Evolutionary conservation across 2,888 invertebrate genomes (phyloP), one percentile per base, ranked within the genome.

Genomic region (Acheta domesticus): DNA sequence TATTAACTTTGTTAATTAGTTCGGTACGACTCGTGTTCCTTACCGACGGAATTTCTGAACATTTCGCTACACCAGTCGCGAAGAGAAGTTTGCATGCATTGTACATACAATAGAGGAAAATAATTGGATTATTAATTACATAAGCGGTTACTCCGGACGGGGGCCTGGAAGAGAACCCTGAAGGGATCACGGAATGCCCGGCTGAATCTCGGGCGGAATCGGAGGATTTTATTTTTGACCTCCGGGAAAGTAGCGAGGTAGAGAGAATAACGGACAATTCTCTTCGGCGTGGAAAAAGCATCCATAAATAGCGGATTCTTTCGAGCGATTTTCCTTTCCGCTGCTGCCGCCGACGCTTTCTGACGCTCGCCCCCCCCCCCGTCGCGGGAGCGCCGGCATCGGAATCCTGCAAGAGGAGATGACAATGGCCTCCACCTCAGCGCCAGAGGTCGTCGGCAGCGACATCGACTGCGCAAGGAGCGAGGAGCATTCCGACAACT

Each of bases 1-100:
- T 62, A 62, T 62, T 62, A 62, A 62, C 62, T 62, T 62, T 62
- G 62, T 62, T 62, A 62, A 62, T 62, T 62, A 62, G 62, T 62
- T 62, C 62, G n/a, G 16, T n/a, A 62, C 16, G 62, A 62, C 62
- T 62, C 62, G 16, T 19, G n/a, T 62, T 62, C 62, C 62, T 62
- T 62, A 19, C 62, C 62, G 62, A 19, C n/a, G 62, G 62, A 62
- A 62, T 62, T 62, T 62, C 62, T 62, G 16, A 19, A 62, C 62
- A 62, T 62, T 62, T 62, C 62, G 62, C 62, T 19, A 62, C 62
- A 19, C 16, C 62, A 62, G n/a, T 62, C 3, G 16, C 62, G 62
- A 62, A 62, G 62, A 14, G 62, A 62, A n/a, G 62, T 19, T 14
- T 62, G n/a, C 62, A 19, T 62, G 62, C 62, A 62, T 62, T 19